A percentile compares a stretch with the other conserved stretches of the same genome.
phyloP scores from a whole-genome alignment of 2,888 invertebrate genomes.

The Cartodere bifasciata region DNA sequence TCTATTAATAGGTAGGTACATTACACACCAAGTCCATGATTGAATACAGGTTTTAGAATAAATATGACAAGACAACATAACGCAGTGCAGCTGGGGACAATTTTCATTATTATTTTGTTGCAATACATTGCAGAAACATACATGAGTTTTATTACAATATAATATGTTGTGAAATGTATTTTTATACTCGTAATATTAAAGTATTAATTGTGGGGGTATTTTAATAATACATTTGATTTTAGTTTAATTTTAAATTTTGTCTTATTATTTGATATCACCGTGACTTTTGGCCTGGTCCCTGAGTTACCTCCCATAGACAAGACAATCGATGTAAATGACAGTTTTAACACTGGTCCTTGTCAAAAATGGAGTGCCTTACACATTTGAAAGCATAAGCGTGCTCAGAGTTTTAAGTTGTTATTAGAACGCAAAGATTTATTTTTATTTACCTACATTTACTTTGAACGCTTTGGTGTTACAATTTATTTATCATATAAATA shows the following conservation, averaged over 20 bases:
- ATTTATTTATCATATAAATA: no score
- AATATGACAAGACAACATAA: constrained; percentile 18
- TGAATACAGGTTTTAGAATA: constrained; percentile 30
- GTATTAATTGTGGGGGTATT: constrained; percentile 29
- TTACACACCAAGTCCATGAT: no score
- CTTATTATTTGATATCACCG: constrained; percentile 37
- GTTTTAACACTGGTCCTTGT: no score
- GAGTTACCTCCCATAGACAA: constrained; percentile 34
- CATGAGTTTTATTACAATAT: constrained; percentile 32
- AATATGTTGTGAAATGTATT: constrained; percentile 32
- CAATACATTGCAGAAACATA: constrained; percentile 29
- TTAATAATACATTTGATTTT: constrained; percentile 32
- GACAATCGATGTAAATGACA: no score
- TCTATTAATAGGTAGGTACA: no score
- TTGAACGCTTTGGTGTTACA: no score
- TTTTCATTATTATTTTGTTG: constrained; percentile 12
- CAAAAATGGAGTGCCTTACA: no score
- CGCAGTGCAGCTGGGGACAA: constrained; percentile 27
- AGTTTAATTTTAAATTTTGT: constrained; percentile 31
- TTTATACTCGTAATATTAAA: constrained; percentile 27
- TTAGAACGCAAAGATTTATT: no score
- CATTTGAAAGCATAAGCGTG: no score
- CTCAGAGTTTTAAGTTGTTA: no score
- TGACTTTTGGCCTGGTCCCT: constrained; percentile 41
- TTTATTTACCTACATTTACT: no score